These are phyloP conservation scores for Dipodomys spectabilis DNA, from an alignment of 2,113 vertebrate genomes.

Conservation along the genomic window DNA sequence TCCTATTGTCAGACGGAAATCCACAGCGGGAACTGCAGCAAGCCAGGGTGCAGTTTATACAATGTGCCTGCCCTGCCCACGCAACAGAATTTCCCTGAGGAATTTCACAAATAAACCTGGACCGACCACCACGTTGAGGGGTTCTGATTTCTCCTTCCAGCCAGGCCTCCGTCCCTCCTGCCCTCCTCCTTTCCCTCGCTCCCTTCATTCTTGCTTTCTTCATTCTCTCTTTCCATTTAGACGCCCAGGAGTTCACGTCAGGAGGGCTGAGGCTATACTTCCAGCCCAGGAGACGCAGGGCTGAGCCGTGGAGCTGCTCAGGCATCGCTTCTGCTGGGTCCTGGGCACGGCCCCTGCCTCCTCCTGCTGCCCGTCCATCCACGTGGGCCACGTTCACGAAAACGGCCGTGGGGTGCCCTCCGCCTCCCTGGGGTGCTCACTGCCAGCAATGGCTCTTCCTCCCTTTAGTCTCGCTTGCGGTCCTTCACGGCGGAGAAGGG, in stretches of 20 bases:
- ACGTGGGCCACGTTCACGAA: rapidly evolving
- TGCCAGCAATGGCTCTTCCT: no score
- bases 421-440: no score
- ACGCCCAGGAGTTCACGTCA: rapidly evolving
- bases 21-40: no score
- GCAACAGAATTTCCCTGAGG: not conserved
- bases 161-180: no score
- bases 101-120: not conserved
- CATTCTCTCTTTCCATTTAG: no score
- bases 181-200: no score
- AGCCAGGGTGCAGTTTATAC: rapidly evolving
- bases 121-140: rapidly evolving
- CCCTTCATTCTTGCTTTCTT: not conserved
- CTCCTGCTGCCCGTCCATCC: rapidly evolving
- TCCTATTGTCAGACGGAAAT: no score
- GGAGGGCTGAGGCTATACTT: no score
- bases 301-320: rapidly evolving
- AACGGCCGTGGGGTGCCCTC: no score
- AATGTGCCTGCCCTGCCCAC: rapidly evolving
- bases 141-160: rapidly evolving
- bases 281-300: not conserved
- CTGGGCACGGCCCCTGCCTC: not conserved
- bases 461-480: not conserved
- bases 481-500: rapidly evolving
- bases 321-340: not conserved